Conservation (phyloP, 2,888 invertebrate genomes). For the Idaea aversata region DNA sequence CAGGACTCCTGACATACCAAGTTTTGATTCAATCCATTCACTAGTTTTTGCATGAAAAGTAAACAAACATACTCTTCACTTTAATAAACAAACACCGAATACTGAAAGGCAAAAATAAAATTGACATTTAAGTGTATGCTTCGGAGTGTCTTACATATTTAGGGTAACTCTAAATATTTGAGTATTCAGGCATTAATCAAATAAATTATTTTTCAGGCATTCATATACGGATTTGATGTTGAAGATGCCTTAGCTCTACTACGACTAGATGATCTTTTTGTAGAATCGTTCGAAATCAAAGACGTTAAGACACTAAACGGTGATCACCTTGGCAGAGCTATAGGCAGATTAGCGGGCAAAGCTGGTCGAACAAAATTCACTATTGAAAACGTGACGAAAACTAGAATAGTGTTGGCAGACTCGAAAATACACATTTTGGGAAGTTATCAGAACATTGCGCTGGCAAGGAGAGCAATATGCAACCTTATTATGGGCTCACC, state of each 20-base stretch:
- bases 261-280: slow-evolving; percentile 96
- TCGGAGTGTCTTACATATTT: too few relatives aligned
- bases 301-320: slow-evolving; percentile 98
- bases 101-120: too few relatives aligned
- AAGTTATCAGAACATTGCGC: slow-evolving; percentile 97
- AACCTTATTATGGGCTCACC: slow-evolving; percentile 98
- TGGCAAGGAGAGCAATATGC: slow-evolving; percentile 96
- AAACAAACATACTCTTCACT: too few relatives aligned
- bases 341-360: slow-evolving; percentile 98
- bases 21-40: too few relatives aligned
- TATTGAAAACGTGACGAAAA: slow-evolving; percentile 99
- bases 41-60: too few relatives aligned
- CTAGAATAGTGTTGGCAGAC: slow-evolving; percentile 97
- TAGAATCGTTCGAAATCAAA: slow-evolving; percentile 98
- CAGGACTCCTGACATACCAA: too few relatives aligned
- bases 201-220: slow-evolving; percentile 82
- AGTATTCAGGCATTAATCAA: too few relatives aligned
- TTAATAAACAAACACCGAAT: too few relatives aligned
- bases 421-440: slow-evolving; percentile 98
- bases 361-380: slow-evolving; percentile 98
- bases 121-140: too few relatives aligned
- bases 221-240: slow-evolving; percentile 97
- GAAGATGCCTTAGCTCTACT: slow-evolving; percentile 97
- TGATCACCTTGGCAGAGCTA: slow-evolving; percentile 96
- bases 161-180: too few relatives aligned